These are phyloP conservation scores for Drosophila neonasuta DNA, from an alignment of 2,888 invertebrate species.

Conservation along the genomic window DNA sequence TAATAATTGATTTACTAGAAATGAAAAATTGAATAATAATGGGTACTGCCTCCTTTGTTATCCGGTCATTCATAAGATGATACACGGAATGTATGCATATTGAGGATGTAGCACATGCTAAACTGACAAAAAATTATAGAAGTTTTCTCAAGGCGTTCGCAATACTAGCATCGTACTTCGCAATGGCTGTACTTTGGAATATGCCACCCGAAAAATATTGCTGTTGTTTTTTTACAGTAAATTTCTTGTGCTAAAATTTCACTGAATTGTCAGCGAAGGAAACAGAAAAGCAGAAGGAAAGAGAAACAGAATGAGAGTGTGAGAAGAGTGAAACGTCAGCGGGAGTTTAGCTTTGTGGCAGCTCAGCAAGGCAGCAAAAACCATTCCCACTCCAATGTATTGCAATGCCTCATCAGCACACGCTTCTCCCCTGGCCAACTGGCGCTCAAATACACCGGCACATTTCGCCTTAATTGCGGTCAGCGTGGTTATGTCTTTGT, in stretches of 20 bases:
- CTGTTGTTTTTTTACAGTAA: constrained; percentile 51
- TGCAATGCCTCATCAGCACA: constrained; percentile 20
- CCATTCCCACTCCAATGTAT: constrained; percentile 28
- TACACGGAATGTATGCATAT: too few relatives aligned
- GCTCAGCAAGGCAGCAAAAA: constrained; percentile 53
- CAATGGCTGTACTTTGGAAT: constrained; percentile 1
- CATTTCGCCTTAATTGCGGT: constrained; percentile 70
- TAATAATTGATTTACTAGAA: too few relatives aligned
- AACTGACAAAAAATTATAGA: constrained; percentile 38
- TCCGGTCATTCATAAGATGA: too few relatives aligned
- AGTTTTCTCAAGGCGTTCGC: constrained; percentile 32
- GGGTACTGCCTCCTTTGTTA: too few relatives aligned
- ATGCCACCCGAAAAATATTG: constrained; percentile 34
- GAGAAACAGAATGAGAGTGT: neutral
- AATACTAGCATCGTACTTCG: constrained; percentile 23
- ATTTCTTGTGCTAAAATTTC: constrained; percentile 68
- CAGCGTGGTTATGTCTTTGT: constrained; percentile 67
- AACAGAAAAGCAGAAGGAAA: neutral
- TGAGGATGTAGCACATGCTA: constrained; percentile 43
- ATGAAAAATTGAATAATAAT: too few relatives aligned
- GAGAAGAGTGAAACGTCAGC: neutral
- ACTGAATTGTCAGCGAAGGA: constrained; percentile 52
- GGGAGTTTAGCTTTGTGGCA: constrained; percentile 43
- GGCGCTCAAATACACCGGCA: constrained; percentile 34
- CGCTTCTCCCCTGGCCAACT: neutral